Percentiles rank a stretch among this genome's conserved stretches.
Conservation (phyloP, 2,113 vertebrate species). For the Syngnathus floridae region DNA sequence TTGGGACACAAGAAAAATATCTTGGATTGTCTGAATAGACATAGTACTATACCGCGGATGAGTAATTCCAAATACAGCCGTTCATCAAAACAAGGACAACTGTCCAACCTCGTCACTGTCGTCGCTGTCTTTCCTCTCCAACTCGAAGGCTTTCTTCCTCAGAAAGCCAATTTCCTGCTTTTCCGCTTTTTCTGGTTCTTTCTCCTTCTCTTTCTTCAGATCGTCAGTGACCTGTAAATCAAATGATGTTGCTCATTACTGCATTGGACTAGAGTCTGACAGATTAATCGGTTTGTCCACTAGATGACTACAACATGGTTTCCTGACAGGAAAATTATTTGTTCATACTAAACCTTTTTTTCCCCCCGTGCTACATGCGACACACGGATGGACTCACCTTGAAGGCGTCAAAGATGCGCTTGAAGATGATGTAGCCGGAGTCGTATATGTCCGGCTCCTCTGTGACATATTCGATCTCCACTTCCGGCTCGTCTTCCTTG, state of each 20-base stretch:
- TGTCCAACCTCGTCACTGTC: conserved; percentile 75
- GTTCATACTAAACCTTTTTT: too few species aligned
- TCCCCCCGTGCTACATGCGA: too few species aligned
- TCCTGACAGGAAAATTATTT: too few species aligned
- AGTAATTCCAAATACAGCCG: neutral
- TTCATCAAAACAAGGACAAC: neutral
- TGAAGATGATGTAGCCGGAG: conserved; percentile 89
- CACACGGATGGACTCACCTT: conserved; percentile 67
- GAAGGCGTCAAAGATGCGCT: conserved; percentile 88
- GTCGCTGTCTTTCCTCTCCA: conserved; percentile 81
- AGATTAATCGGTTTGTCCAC: too few species aligned
- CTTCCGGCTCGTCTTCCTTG: conserved; percentile 67
- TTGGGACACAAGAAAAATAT: neutral
- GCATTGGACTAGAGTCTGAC: too few species aligned
- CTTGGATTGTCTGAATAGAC: neutral
- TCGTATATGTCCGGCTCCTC: conserved; percentile 89
- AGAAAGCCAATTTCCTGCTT: conserved; percentile 72
- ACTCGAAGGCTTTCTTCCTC: conserved; percentile 83
- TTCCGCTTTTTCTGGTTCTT: conserved; percentile 82
- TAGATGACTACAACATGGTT: too few species aligned
- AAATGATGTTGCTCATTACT: fast-evolving
- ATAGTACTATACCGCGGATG: neutral
- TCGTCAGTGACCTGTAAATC: conserved; percentile 79
- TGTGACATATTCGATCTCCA: conserved; percentile 86
- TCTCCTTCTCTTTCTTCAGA: conserved; percentile 89